phyloP scores from a whole-genome alignment of 2,888 invertebrate genomes.

The Plagodis pulveraria region DNA sequence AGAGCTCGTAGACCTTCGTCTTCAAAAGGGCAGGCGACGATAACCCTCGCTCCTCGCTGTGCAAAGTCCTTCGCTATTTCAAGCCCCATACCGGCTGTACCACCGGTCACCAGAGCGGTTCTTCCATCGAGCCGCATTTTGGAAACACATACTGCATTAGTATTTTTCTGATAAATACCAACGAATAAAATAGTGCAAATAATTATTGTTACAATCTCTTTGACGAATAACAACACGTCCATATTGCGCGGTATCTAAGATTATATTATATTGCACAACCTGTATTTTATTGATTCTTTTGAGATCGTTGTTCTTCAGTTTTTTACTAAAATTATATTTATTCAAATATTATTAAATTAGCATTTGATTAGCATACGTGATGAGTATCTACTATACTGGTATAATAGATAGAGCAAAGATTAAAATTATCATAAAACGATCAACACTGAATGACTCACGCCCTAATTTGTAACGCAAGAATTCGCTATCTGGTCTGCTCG shows the following conservation, averaged over 20 bases:
- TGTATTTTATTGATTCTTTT: no score
- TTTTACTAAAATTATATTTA: no score
- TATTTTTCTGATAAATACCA: constrained; percentile 26
- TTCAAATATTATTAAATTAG: no score
- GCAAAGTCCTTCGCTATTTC: constrained; percentile 63
- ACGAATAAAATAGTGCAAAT: constrained; percentile 7
- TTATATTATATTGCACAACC: no score
- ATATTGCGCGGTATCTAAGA: background rate
- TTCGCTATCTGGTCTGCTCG: no score
- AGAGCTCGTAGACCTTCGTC: constrained; percentile 55
- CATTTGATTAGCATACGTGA: no score
- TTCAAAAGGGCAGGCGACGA: constrained; percentile 63
- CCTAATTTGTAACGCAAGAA: no score
- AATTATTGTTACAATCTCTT: background rate
- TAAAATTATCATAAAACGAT: no score
- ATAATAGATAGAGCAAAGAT: no score
- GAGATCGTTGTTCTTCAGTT: no score
- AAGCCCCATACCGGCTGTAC: constrained; percentile 65
- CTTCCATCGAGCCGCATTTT: constrained; percentile 49
- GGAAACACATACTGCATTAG: constrained; percentile 43
- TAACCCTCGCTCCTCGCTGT: constrained; percentile 58
- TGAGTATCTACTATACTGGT: no score
- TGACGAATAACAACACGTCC: constrained; percentile 4
- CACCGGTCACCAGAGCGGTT: constrained; percentile 62
- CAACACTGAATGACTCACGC: no score